These are phyloP conservation scores for Chrysaora quinquecirrha DNA, from an alignment of 30 jellyfish, hydroid and myxozoan species.

Conservation along the genomic window DNA sequence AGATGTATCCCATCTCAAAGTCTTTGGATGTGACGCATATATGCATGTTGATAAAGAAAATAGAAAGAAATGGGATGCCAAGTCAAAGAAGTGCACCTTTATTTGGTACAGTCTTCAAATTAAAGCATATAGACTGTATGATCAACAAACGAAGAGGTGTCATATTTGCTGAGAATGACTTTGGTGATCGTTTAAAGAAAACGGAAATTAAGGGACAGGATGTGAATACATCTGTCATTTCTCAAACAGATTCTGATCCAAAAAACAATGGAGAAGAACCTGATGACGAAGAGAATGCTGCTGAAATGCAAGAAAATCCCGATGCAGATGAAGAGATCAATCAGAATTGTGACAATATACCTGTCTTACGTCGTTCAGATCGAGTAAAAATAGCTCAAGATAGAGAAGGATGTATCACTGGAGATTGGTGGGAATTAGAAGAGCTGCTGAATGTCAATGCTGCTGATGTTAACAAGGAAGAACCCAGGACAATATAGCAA, in stretches of 20 bases:
- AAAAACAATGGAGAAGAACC: too few relatives aligned
- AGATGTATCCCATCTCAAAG: conserved; percentile 36
- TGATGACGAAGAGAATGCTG: conserved; percentile 20
- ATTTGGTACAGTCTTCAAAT: not conserved
- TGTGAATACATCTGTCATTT: not conserved
- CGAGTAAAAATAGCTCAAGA: conserved; percentile 30
- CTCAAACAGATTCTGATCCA: not conserved
- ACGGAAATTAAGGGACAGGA: not conserved
- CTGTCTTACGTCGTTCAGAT: conserved; percentile 21
- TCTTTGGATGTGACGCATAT: conserved; percentile 46
- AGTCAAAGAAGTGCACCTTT: not conserved
- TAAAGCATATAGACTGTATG: not conserved
- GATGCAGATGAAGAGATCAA: not conserved
- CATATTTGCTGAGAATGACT: not conserved
- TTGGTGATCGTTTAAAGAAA: not conserved
- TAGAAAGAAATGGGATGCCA: not conserved
- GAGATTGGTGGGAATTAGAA: conserved; percentile 11
- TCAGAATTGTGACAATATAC: conserved; percentile 18
- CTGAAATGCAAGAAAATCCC: not conserved
- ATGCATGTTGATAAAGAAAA: conserved; percentile 9
- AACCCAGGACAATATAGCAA: conserved; percentile 22
- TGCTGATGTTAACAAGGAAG: conserved; percentile 17
- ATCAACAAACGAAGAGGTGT: not conserved
- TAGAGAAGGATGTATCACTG: conserved; percentile 24
- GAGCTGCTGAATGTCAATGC: conserved; percentile 7